Conservation (phyloP, 2,888 invertebrate species). For the Beris chalybata region DNA sequence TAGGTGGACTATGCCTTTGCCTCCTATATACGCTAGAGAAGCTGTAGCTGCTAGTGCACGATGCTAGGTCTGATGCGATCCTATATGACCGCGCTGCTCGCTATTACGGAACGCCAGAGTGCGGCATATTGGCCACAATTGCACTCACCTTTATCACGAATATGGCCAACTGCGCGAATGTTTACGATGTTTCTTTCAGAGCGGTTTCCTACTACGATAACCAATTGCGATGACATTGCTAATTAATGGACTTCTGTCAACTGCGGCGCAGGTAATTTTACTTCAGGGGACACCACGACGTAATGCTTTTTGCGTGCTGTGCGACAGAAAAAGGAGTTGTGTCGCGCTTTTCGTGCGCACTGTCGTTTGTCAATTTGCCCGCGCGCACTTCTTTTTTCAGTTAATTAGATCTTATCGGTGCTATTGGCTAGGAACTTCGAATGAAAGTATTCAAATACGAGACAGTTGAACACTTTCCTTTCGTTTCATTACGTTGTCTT, state of each 20-base stretch:
- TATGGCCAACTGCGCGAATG: slow-evolving; percentile 31
- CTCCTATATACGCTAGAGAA: not conserved
- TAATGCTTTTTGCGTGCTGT: slow-evolving; percentile 17
- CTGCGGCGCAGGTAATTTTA: slow-evolving; percentile 29
- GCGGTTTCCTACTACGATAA: slow-evolving; percentile 42
- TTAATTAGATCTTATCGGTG: slow-evolving; percentile 14
- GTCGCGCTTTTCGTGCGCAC: not conserved
- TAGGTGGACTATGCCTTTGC: too few relatives aligned
- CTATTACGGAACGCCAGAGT: not conserved
- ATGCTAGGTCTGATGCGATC: not conserved
- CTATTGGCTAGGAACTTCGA: too few relatives aligned
- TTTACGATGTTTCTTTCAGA: slow-evolving; percentile 18
- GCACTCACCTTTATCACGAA: slow-evolving; percentile 35
- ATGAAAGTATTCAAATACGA: too few relatives aligned
- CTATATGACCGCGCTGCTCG: not conserved
- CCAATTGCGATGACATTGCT: slow-evolving; percentile 46
- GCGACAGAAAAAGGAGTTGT: not conserved
- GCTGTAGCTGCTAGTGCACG: slow-evolving; percentile 15
- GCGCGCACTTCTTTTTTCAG: slow-evolving; percentile 6
- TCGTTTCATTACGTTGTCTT: too few relatives aligned
- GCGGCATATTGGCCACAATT: slow-evolving; percentile 28
- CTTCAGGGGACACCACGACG: slow-evolving; percentile 21
- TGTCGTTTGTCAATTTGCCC: slow-evolving; percentile 19
- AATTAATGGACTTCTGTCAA: slow-evolving; percentile 45
- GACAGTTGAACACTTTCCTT: too few relatives aligned